Conservation (phyloP, 2,888 invertebrate genomes). For the Leucoptera coffeella region DNA sequence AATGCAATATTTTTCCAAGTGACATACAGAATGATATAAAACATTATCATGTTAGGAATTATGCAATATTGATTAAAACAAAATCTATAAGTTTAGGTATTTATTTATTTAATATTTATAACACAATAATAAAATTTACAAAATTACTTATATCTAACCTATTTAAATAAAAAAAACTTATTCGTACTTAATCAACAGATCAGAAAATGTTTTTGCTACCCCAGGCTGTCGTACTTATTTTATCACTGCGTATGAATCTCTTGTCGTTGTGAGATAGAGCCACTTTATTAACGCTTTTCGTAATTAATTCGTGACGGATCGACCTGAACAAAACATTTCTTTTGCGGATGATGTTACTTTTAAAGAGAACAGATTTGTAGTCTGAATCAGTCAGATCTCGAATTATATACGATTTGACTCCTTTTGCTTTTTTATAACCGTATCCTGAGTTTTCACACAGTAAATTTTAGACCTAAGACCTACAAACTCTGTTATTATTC, state of each 20-base stretch:
- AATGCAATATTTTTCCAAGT: too few relatives aligned
- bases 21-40: too few relatives aligned
- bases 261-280: slow-evolving; percentile 1
- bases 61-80: too few relatives aligned
- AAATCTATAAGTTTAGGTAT: too few relatives aligned
- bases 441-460: slow-evolving; percentile 1
- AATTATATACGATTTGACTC: neutral
- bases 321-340: neutral
- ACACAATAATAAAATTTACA: too few relatives aligned
- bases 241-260: neutral
- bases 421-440: slow-evolving; percentile 1
- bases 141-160: too few relatives aligned
- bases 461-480: slow-evolving; percentile 5
- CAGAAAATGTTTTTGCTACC: too few relatives aligned
- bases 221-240: slow-evolving; percentile 2
- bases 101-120: too few relatives aligned
- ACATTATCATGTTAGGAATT: too few relatives aligned
- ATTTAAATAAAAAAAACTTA: too few relatives aligned
- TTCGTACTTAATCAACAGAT: too few relatives aligned
- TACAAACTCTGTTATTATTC: slow-evolving; percentile 4
- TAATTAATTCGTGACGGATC: slow-evolving; percentile 1
- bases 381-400: neutral
- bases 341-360: neutral
- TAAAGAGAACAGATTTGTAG: neutral
- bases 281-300: neutral